Conservation (phyloP, 2,113 vertebrate genomes). For the Poeciliopsis retropinna region DNA sequence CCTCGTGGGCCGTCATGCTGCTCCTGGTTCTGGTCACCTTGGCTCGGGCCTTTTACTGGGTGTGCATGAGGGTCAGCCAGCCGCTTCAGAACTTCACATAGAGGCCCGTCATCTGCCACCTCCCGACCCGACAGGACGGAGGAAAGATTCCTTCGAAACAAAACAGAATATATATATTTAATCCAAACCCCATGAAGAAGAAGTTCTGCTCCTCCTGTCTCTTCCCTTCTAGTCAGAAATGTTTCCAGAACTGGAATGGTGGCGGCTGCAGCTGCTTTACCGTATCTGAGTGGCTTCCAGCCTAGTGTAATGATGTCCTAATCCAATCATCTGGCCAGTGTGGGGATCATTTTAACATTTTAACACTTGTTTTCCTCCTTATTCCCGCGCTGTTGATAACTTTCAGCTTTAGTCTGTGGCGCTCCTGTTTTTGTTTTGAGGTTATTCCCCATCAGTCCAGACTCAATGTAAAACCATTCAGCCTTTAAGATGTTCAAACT, state of each 20-base stretch:
- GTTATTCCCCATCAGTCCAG: conserved; percentile 5
- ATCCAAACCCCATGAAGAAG: conserved; percentile 33
- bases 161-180: conserved; percentile 70
- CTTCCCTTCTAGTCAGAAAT: conserved; percentile 54
- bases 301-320: conserved; percentile 61
- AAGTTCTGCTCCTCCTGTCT: conserved; percentile 27
- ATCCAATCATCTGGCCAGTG: conserved; percentile 67
- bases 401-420: conserved; percentile 42
- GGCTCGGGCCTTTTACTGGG: conserved; percentile 90
- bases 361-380: conserved; percentile 19
- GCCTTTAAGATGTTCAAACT: conserved; percentile 41
- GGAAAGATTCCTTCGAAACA: conserved; percentile 54
- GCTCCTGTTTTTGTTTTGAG: background rate
- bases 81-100: conserved; percentile 84
- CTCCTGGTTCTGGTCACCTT: conserved; percentile 86
- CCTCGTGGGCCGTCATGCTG: conserved; percentile 86
- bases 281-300: conserved; percentile 54
- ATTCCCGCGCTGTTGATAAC: conserved; percentile 12
- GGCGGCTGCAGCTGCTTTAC: conserved; percentile 54
- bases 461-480: conserved; percentile 28
- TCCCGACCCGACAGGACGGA: conserved; percentile 34
- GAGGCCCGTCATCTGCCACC: conserved; percentile 28
- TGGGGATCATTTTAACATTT: conserved; percentile 61
- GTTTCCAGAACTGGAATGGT: conserved; percentile 61
- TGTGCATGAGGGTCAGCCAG: conserved; percentile 86